Base-by-base conservation (phyloP, 2,113 vertebrate species). In the Saimiri boliviensis region DNA sequence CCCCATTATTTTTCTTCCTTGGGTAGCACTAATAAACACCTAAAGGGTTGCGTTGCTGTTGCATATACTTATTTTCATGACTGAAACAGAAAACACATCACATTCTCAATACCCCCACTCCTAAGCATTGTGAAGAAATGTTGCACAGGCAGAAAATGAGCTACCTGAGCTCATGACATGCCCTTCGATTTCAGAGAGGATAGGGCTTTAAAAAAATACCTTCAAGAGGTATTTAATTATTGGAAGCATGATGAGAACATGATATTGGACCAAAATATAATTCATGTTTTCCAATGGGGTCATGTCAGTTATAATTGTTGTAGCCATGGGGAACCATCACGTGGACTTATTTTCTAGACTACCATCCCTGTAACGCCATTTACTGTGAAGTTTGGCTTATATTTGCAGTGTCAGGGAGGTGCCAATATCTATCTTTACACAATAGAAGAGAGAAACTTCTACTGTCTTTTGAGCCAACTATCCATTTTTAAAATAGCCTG, bases 401-500 rank as follows among this genome's bases (percentile, higher is more conserved):
- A 8, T 85, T 37, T 30, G 27, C 8, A 0, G 21, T 60, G 56
- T 86, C 68, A 79, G 32, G 87, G 45, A 74, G 19, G 19, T 90
- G 47, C 52, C 21, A 56, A 13, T 56, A 20, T 35, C 81, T 91
- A 8, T 77, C 79, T 91, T n/a, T 83, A 58, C 40, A 84, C 37
- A 60, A 25, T 0, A 76, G 68, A 90, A 37, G 11, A 91, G 37
- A 90, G 37, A 85, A 89, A 86, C 35, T 37, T 68, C 68, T 81
- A 9, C 60, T 83, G 4, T 79, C 32, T 87, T 90, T 60, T 37
- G 20, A 52, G 85, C 35, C 92, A 89, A 42, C 56, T 56, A 82
- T 73, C 81, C 58, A 60, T 77, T 89, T 92, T 93, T 80, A 13
- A 66, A 91, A 89, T n/a, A 92, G 89, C 42, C 60, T 23, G 27